Evolutionary conservation across 2,113 vertebrate genomes (phyloP).

Genomic region (Syngnathus scovelli): DNA sequence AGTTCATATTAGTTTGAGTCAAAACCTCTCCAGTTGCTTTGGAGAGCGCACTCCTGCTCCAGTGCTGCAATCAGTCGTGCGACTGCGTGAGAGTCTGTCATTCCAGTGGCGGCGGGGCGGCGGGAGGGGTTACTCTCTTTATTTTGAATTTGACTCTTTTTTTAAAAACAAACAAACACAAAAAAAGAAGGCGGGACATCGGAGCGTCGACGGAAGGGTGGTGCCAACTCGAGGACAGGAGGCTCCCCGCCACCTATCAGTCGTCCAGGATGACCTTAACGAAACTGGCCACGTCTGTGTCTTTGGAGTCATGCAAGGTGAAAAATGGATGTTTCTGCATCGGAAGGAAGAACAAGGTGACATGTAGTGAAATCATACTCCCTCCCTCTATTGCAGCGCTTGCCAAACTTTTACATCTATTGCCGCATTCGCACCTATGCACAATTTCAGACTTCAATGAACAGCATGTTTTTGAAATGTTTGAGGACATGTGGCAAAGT

Average conservation of each 20-base stretch:
- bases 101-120: constrained; percentile 57
- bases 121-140: not conserved
- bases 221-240: constrained; percentile 26
- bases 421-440: no score
- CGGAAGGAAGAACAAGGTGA: not conserved
- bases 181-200: constrained; percentile 40
- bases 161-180: constrained; percentile 31
- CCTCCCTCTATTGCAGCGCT: no score
- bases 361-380: no score
- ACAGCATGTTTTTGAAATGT: no score
- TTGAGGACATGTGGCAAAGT: no score
- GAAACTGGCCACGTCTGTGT: constrained; percentile 98
- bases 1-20: constrained; percentile 51
- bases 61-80: constrained; percentile 53
- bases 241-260: constrained; percentile 64
- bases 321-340: constrained; percentile 91
- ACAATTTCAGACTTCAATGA: no score
- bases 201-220: constrained; percentile 41
- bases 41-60: constrained; percentile 41
- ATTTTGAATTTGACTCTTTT: not conserved
- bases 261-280: constrained; percentile 93
- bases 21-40: constrained; percentile 52
- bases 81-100: constrained; percentile 52
- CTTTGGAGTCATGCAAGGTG: constrained; percentile 93
- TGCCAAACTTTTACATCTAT: no score